Conservation (phyloP, 2,113 vertebrate genomes). For the Amphilophus citrinellus region DNA sequence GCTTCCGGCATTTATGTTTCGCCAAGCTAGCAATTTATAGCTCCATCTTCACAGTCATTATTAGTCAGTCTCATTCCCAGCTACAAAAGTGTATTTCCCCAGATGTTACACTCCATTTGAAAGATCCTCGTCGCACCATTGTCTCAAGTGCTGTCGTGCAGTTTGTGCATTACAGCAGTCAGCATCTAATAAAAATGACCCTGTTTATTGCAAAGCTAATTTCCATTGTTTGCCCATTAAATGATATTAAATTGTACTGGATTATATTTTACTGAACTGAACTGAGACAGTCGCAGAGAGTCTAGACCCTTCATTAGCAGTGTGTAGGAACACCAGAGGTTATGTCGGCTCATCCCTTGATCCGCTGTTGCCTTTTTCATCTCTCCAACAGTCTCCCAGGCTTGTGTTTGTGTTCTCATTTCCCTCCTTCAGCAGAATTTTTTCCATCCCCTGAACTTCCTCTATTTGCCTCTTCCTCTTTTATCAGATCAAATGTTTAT, state of each 20-base stretch:
- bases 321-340: slow-evolving; percentile 40
- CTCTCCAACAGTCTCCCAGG: slow-evolving; percentile 35
- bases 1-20: background rate
- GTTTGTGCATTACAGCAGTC: background rate
- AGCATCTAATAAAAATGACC: background rate
- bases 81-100: background rate
- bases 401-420: slow-evolving; percentile 41
- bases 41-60: background rate
- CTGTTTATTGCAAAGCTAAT: background rate
- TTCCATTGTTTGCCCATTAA: background rate
- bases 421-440: slow-evolving; percentile 29
- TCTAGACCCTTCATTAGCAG: slow-evolving; percentile 37
- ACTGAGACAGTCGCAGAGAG: background rate
- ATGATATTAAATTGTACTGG: background rate
- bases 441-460: slow-evolving; percentile 19
- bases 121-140: background rate
- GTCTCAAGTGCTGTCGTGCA: background rate
- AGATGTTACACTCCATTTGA: background rate
- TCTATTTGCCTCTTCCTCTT: slow-evolving; percentile 23
- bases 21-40: background rate
- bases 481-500: slow-evolving; percentile 59
- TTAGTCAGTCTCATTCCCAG: background rate
- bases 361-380: slow-evolving; percentile 45
- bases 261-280: background rate
- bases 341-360: slow-evolving; percentile 45